A percentile compares a stretch with the other conserved stretches of the same genome.
These are phyloP conservation scores for Anguilla anguilla DNA, from an alignment of 2,797 vertebrate genomes.

Conservation along the genomic window DNA sequence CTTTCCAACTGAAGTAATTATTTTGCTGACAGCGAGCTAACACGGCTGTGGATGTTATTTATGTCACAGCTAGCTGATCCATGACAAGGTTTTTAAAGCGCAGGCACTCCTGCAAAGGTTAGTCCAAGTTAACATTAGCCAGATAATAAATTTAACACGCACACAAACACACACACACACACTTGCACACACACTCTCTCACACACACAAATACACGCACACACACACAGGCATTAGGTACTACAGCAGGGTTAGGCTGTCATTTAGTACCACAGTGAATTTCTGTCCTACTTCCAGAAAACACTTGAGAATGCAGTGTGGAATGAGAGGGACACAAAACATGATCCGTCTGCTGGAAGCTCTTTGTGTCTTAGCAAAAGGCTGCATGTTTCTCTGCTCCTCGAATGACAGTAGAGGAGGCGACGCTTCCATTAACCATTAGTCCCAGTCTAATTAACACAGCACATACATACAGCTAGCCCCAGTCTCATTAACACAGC, in stretches of 20 bases:
- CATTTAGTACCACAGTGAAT: not conserved
- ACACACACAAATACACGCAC: not conserved
- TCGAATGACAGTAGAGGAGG: not conserved
- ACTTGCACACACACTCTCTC: not conserved
- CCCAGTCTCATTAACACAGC: too few species aligned
- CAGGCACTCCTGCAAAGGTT: too few species aligned
- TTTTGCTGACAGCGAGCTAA: too few species aligned
- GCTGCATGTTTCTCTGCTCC: not conserved
- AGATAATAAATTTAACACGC: not conserved
- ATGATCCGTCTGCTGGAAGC: not conserved
- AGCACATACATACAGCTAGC: too few species aligned
- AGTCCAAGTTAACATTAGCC: too few species aligned
- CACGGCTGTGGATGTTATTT: too few species aligned
- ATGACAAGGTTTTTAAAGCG: too few species aligned
- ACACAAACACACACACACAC: not conserved
- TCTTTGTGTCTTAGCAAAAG: not conserved
- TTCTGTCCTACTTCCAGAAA: not conserved
- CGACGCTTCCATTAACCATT: not conserved
- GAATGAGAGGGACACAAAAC: not conserved
- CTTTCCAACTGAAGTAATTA: too few species aligned
- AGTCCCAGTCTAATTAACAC: not conserved
- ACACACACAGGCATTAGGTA: not conserved
- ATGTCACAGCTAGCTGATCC: too few species aligned
- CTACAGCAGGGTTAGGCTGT: not conserved
- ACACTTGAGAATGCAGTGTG: not conserved